These are phyloP conservation scores for Catocala fraxini DNA, from an alignment of 2,888 invertebrate genomes.

Conservation along the genomic window DNA sequence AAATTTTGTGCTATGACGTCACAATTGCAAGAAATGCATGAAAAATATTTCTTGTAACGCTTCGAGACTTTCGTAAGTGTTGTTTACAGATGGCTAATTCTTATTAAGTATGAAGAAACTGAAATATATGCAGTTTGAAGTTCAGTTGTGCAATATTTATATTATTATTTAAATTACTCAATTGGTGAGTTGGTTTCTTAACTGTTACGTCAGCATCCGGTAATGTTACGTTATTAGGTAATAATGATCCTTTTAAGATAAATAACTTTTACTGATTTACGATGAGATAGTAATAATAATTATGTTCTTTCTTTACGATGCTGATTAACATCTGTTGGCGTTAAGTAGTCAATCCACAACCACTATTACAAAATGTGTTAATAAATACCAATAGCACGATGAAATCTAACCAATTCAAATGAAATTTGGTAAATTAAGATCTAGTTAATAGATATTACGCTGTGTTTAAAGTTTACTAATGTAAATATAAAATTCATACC, in stretches of 20 bases:
- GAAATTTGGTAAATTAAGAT: no score
- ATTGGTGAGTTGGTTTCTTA: slow-evolving; percentile 31
- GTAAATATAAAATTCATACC: no score
- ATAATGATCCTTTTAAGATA: slow-evolving; percentile 61
- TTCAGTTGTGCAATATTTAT: slow-evolving; percentile 14
- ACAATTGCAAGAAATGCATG: slow-evolving; percentile 1
- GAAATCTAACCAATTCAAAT: no score
- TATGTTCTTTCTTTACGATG: slow-evolving; percentile 29
- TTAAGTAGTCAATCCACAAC: background rate
- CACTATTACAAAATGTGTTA: background rate
- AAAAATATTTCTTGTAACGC: background rate
- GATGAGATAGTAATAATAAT: slow-evolving; percentile 39
- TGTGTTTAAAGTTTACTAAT: no score
- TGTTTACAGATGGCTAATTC: no score
- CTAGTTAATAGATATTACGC: no score
- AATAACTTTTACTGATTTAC: slow-evolving; percentile 45
- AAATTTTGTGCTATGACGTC: slow-evolving; percentile 10
- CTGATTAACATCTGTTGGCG: slow-evolving; percentile 33
- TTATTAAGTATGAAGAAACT: no score
- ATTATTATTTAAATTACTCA: slow-evolving; percentile 28
- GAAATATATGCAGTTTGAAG: background rate
- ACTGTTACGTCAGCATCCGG: slow-evolving; percentile 45
- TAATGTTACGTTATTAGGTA: slow-evolving; percentile 45
- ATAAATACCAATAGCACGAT: no score
- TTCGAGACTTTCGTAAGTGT: no score